Conservation (phyloP, 2,797 vertebrate genomes). For the Chiroxiphia lanceolata region DNA sequence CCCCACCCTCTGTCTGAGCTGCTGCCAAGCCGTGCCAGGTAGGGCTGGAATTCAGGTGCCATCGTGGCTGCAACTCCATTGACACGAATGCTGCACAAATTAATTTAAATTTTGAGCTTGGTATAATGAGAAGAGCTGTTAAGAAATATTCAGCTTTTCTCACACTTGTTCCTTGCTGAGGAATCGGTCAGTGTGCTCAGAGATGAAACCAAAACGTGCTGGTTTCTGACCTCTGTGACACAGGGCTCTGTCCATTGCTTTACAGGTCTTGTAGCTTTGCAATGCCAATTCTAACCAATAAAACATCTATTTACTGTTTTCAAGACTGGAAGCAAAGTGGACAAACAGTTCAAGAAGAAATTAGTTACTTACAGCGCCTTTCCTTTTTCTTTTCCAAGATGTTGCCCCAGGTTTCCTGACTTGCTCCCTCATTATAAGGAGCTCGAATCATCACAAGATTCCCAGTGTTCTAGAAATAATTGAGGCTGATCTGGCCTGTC, state of each 20-base stretch:
- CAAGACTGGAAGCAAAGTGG: not conserved
- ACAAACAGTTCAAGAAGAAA: not conserved
- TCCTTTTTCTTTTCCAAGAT: not conserved
- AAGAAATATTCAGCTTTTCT: not conserved
- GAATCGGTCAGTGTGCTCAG: not conserved
- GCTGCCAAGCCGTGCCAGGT: not conserved
- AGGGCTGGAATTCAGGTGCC: not conserved
- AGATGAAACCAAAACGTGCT: not conserved
- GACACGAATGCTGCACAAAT: not conserved
- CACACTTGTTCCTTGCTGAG: not conserved
- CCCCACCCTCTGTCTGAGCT: rapidly evolving
- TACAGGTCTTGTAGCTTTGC: not conserved
- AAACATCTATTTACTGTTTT: not conserved
- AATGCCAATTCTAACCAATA: not conserved
- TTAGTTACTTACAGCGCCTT: not conserved
- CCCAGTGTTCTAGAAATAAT: not conserved
- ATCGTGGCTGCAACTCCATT: not conserved
- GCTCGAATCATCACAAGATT: not conserved
- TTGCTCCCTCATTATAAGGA: not conserved
- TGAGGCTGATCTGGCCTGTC: not conserved
- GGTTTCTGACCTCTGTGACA: not conserved
- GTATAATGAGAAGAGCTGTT: not conserved
- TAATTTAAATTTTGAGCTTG: not conserved
- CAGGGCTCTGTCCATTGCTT: not conserved
- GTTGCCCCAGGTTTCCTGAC: not conserved